Base-by-base conservation (phyloP, 2,797 vertebrate genomes). In the Chelon labrosus region DNA sequence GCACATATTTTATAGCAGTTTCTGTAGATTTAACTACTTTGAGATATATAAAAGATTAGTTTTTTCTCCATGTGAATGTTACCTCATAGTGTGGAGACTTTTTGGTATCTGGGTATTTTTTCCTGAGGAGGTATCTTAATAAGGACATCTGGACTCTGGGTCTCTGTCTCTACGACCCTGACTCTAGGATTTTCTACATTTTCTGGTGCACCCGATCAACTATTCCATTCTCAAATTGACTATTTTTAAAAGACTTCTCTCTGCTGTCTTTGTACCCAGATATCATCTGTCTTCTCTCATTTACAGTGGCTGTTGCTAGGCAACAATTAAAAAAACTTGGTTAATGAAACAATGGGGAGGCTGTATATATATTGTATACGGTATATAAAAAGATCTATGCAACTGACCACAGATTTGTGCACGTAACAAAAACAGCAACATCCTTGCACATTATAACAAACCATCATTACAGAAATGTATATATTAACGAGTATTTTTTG, bases 221-320 rank as follows among this genome's bases (percentile, higher is more conserved):
- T 79, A 53, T 46, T 60, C 6, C 54, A 49, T 57, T 70, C 61
- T 85, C 49, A 72, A 53, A 46, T 13, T 68, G 75, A 82, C 74
- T 44, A 49, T 65, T 65, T 70, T 73, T 59, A 64, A 53, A 69
- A 65, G 54, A 66, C 42, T n/a, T 42, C 20, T 71, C 57, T 63
- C 56, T 31, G 4, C 10, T 58, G 42, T 80, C 69, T 70, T 37
- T 81, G 68, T 70, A 65, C 71, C 53, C 63, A 75, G 63, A 64
- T 2, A 66, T 85, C 73, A 70, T 85, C 80, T 64, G 57, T 77
- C 73, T 65, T 68, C 65, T 71, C 53, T 75, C 70, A 85, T 82
- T 79, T 82, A 82, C 73, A 82, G 77, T 78, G 70, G 67, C 84
- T 83, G 85, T 90, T 90, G 88, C 88, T 75, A 85, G 49, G 88